These are phyloP conservation scores for Ibidorhyncha struthersii DNA, from an alignment of 2,113 vertebrate species.

Conservation along the genomic window DNA sequence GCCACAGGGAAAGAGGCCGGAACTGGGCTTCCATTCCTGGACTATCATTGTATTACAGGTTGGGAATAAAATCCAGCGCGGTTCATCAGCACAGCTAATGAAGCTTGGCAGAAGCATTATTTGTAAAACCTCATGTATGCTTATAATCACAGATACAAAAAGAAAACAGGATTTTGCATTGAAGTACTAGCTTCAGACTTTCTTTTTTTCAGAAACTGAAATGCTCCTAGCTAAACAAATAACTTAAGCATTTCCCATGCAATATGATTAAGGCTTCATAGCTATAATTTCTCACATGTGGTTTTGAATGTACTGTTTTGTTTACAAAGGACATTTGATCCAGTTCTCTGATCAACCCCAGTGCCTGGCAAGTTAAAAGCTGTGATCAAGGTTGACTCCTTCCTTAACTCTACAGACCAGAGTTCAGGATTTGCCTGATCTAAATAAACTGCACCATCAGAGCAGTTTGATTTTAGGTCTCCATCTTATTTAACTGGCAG, in stretches of 20 bases:
- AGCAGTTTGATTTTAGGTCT: not conserved
- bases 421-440: not conserved
- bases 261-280: not conserved
- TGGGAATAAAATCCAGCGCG: not conserved
- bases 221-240: not conserved
- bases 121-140: not conserved
- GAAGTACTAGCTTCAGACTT: not conserved
- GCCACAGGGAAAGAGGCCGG: not conserved
- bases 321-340: not conserved
- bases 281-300: not conserved
- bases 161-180: not conserved
- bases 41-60: not conserved
- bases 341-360: constrained; percentile 10
- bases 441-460: not conserved
- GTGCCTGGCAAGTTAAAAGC: not conserved
- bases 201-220: not conserved
- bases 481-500: not conserved
- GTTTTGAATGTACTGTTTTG: not conserved
- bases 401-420: not conserved
- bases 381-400: not conserved
- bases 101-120: not conserved
- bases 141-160: not conserved
- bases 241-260: not conserved
- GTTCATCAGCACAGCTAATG: not conserved
- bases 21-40: not conserved